Conservation (phyloP, 2,888 invertebrate genomes). For the Cylloceria caligata region DNA sequence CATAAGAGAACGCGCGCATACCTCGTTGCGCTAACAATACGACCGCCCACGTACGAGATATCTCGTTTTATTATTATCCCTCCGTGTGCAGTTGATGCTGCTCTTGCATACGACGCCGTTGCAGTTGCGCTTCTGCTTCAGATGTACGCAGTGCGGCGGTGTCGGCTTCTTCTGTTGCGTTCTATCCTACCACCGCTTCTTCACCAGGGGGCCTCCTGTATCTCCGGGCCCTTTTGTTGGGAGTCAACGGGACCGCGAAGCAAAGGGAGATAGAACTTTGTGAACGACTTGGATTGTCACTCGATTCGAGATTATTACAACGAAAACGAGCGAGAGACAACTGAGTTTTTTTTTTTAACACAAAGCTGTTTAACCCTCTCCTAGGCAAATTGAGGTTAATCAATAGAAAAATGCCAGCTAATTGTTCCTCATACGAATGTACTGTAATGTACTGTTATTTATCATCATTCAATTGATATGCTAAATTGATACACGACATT, state of each 20-base stretch:
- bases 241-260: constrained; percentile 21
- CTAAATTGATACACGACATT: too few species aligned
- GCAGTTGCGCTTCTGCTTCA: constrained; percentile 59
- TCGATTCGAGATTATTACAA: constrained; percentile 27
- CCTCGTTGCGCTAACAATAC: constrained; percentile 84
- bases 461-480: too few species aligned
- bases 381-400: background rate
- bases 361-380: background rate
- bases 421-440: too few species aligned
- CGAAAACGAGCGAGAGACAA: constrained; percentile 7
- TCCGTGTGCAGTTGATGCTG: constrained; percentile 64
- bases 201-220: constrained; percentile 13
- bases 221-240: constrained; percentile 35
- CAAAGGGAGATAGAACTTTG: constrained; percentile 7
- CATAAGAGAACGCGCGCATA: constrained; percentile 74
- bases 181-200: constrained; percentile 28
- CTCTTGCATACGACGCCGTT: constrained; percentile 53
- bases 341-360: background rate
- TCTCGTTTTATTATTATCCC: constrained; percentile 83
- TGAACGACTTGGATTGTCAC: constrained; percentile 35
- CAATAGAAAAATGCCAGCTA: too few species aligned
- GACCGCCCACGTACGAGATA: constrained; percentile 83
- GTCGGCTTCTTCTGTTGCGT: constrained; percentile 44
- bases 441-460: too few species aligned
- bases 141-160: constrained; percentile 30